Evolutionary conservation across 2,888 invertebrate species (phyloP).

Genomic region (Orchesella flavescens): DNA sequence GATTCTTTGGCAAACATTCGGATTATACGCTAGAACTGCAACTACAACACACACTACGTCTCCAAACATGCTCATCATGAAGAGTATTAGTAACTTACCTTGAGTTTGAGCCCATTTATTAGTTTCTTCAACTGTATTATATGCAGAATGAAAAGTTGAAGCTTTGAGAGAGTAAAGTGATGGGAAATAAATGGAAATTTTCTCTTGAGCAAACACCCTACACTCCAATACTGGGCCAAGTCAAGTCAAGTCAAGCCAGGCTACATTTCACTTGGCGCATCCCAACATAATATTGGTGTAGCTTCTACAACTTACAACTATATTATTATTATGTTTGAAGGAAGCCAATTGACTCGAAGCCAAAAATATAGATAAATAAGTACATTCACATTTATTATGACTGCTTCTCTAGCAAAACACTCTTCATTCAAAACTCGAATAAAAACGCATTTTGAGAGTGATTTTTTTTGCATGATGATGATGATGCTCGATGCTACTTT

Average conservation of each 20-base stretch:
- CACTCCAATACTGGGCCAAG: too few species aligned
- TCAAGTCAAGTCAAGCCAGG: not conserved
- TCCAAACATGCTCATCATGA: not conserved
- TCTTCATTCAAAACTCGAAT: not conserved
- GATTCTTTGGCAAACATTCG: too few species aligned
- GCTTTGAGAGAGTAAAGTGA: slow-evolving; percentile 6
- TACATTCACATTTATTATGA: slow-evolving; percentile 10
- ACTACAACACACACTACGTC: too few species aligned
- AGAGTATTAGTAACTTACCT: not conserved
- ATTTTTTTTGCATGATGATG: not conserved
- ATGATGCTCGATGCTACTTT: not conserved
- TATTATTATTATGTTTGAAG: not conserved
- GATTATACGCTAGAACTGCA: too few species aligned
- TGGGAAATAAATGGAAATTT: slow-evolving; percentile 19
- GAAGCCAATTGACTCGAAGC: slow-evolving; percentile 10
- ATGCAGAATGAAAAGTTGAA: not conserved
- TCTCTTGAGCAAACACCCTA: slow-evolving; percentile 1
- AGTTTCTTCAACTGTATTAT: not conserved
- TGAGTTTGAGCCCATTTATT: not conserved
- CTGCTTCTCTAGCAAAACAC: not conserved
- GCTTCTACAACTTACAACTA: too few species aligned
- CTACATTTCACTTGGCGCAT: not conserved
- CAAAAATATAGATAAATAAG: slow-evolving; percentile 4
- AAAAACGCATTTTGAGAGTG: not conserved
- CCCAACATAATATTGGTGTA: not conserved